Conservation (phyloP, 2,797 vertebrate genomes). For the Notolabrus celidotus region DNA sequence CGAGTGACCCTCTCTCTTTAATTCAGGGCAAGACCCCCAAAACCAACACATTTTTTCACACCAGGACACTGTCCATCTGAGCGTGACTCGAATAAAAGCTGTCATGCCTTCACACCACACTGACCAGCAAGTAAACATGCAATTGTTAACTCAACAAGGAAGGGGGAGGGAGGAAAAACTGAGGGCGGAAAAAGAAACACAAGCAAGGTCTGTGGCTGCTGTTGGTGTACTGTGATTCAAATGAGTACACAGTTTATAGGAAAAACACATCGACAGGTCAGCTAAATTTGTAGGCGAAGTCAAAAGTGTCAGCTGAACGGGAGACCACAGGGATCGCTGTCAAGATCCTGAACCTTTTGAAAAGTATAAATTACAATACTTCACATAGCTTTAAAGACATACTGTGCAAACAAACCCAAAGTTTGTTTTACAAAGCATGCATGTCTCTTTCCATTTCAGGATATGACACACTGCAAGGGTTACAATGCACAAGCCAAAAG, state of each 20-base stretch:
- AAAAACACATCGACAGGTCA: constrained; percentile 58
- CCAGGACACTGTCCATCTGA: constrained; percentile 57
- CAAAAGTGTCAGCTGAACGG: constrained; percentile 35
- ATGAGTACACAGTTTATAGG: constrained; percentile 40
- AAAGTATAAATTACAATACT: constrained; percentile 41
- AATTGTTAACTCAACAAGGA: constrained; percentile 53
- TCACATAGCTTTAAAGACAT: constrained; percentile 28
- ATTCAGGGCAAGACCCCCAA: constrained; percentile 67
- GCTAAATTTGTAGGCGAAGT: constrained; percentile 33
- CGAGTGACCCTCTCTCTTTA: constrained; percentile 73
- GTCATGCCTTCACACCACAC: constrained; percentile 51
- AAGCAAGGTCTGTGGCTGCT: constrained; percentile 19
- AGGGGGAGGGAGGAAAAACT: not conserved
- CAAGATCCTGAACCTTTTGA: constrained; percentile 26
- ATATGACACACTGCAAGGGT: constrained; percentile 32
- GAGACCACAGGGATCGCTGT: constrained; percentile 54
- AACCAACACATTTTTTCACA: constrained; percentile 66
- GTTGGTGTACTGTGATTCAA: constrained; percentile 31
- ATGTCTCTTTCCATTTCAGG: constrained; percentile 31
- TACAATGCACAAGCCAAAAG: constrained; percentile 42
- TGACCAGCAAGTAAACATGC: constrained; percentile 60
- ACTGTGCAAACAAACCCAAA: constrained; percentile 41
- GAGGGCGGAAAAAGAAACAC: not conserved
- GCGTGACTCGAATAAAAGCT: constrained; percentile 64
- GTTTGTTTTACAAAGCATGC: constrained; percentile 50